phyloP scores from a whole-genome alignment of 2,797 vertebrate genomes.

The Lutra lutra region DNA sequence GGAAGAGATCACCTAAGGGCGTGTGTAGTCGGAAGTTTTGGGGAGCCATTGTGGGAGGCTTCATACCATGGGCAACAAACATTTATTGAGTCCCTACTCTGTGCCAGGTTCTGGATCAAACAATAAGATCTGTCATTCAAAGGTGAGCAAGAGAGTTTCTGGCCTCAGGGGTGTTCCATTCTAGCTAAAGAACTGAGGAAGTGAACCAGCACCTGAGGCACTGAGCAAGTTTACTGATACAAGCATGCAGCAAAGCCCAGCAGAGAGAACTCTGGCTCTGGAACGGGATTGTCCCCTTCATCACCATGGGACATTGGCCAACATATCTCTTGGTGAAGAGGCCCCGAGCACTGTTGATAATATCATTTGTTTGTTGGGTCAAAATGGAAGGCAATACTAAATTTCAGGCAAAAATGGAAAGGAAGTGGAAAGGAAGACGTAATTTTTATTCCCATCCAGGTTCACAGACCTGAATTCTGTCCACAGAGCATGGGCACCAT shows the following conservation, averaged over 20 bases:
- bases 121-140: background rate
- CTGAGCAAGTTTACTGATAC: background rate
- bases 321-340: background rate
- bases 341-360: background rate
- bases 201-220: background rate
- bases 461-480: background rate
- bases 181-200: background rate
- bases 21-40: background rate
- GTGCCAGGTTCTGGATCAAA: background rate
- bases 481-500: background rate
- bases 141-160: background rate
- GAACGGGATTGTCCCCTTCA: background rate
- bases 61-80: background rate
- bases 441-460: background rate
- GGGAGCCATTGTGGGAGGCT: background rate
- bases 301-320: background rate
- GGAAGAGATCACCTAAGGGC: no score
- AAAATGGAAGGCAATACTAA: background rate
- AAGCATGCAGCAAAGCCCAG: background rate
- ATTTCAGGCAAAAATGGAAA: background rate
- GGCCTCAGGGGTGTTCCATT: background rate
- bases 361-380: background rate
- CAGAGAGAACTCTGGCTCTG: background rate
- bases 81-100: background rate
- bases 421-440: background rate